Percentiles rank a stretch among this genome's conserved stretches.
These are phyloP conservation scores for Diabrotica virgifera DNA, from an alignment of 1,140 invertebrate species.

Conservation along the genomic window DNA sequence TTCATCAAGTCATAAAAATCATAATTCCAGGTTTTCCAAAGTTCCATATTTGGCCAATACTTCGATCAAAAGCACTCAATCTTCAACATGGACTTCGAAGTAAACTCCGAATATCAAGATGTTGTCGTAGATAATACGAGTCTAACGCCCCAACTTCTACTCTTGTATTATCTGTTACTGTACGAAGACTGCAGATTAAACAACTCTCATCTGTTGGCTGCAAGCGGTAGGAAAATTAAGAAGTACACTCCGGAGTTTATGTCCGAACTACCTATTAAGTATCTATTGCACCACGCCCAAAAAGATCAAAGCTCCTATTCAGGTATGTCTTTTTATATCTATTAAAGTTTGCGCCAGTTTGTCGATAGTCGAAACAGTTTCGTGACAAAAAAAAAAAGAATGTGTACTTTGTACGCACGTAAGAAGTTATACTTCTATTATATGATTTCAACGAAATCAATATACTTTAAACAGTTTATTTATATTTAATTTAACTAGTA, in stretches of 20 bases:
- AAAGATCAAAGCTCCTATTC: slow-evolving; percentile 87
- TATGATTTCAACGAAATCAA: no score
- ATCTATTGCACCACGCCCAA: slow-evolving; percentile 89
- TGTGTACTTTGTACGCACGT: no score
- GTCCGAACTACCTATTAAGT: slow-evolving; percentile 90
- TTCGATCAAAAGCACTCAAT: slow-evolving; percentile 57
- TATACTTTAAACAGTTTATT: no score
- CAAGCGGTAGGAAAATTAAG: slow-evolving; percentile 74
- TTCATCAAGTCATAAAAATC: no score
- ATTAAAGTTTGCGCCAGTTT: no score
- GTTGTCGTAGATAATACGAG: slow-evolving; percentile 63
- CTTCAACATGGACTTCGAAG: slow-evolving; percentile 54
- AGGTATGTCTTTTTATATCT: slow-evolving; percentile 45
- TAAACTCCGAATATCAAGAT: slow-evolving; percentile 50
- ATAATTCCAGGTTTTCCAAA: slow-evolving; percentile 64
- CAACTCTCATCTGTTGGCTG: slow-evolving; percentile 70
- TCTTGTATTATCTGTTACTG: slow-evolving; percentile 89
- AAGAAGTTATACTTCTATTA: no score
- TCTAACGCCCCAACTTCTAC: slow-evolving; percentile 81
- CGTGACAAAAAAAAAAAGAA: no score
- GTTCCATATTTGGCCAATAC: slow-evolving; percentile 69
- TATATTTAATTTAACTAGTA: no score
- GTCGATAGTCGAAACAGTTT: no score
- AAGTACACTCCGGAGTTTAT: slow-evolving; percentile 86
- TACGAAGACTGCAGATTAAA: slow-evolving; percentile 88